phyloP scores from a whole-genome alignment of 2,888 invertebrate genomes.

The Diaphora mendica region DNA sequence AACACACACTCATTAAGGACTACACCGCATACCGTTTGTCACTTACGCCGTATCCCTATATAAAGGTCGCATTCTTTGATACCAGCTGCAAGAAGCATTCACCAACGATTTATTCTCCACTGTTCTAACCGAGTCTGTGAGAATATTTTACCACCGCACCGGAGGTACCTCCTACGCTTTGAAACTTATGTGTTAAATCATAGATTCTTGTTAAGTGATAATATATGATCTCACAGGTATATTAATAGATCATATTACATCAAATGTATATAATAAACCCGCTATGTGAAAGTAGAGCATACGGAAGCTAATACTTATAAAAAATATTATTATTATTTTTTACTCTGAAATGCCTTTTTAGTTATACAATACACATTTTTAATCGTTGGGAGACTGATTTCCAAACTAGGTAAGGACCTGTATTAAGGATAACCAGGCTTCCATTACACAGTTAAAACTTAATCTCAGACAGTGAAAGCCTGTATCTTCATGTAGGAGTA shows the following conservation, averaged over 20 bases:
- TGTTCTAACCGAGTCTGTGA: slow-evolving; percentile 48
- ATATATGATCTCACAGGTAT: too few relatives aligned
- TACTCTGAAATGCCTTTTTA: too few relatives aligned
- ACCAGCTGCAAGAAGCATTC: slow-evolving; percentile 71
- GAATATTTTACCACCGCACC: slow-evolving; percentile 48
- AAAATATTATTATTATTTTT: too few relatives aligned
- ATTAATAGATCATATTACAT: background rate
- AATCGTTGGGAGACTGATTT: too few relatives aligned
- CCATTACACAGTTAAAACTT: too few relatives aligned
- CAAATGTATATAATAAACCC: background rate
- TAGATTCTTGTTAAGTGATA: background rate
- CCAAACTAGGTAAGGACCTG: too few relatives aligned
- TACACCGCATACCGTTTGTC: slow-evolving; percentile 20
- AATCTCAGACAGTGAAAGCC: too few relatives aligned
- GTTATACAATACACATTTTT: too few relatives aligned
- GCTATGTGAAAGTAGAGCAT: too few relatives aligned
- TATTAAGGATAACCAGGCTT: too few relatives aligned
- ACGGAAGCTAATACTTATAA: too few relatives aligned
- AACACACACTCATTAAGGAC: background rate
- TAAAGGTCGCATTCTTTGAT: slow-evolving; percentile 69
- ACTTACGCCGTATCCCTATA: slow-evolving; percentile 40
- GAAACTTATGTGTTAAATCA: background rate
- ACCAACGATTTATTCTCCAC: slow-evolving; percentile 60
- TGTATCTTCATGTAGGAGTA: too few relatives aligned
- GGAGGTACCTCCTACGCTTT: slow-evolving; percentile 20